Base-by-base conservation (phyloP, 2,888 invertebrate species). In the Nomada flava region DNA sequence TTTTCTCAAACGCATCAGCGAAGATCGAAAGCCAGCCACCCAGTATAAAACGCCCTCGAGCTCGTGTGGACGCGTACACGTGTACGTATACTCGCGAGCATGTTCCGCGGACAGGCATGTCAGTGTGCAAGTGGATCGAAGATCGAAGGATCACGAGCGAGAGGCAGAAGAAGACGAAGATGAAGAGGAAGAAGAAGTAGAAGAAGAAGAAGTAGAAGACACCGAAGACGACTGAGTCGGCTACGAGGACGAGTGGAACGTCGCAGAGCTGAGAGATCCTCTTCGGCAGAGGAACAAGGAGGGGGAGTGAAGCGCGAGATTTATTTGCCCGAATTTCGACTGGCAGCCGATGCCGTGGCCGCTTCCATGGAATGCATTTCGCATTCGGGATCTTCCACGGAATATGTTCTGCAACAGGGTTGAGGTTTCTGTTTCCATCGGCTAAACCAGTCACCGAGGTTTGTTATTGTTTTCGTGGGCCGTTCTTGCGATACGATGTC, bases 261-360 rank as follows among this genome's bases (percentile, higher is more conserved):
- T 44, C 59, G 70, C 23, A n/a, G 23, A 72, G 36, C 50, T 15
- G 44, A 50, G 63, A 36, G 76, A 26, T 23, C 15, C 23, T 2
- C 29, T 29, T 20, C 29, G 26, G 15, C 71, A 79, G 77, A 53
- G 70, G 67, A 69, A 75, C 59, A 68, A 74, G 80, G 85, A 86
- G 75, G 80, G 60, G 83, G 86, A 83, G 82, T 79, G 86, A 84
- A 81, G 86, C 82, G 84, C 85, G 89, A 92, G 93, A 93, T 93
- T 93, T 93, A 93, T 93, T 91, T 92, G 92, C 89, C 88, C 91
- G 92, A 92, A 91, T 92, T 93, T 92, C 91, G 90, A 90, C 88
- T 90, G 87, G 86, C 88, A 84, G 82, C 86, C 82, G 78, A 73
- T 78, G 68, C 80, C 82, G 79, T 80, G 79, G 73, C 87, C 84